Conservation (phyloP, 2,113 vertebrate genomes). For the Aphelocoma coerulescens region DNA sequence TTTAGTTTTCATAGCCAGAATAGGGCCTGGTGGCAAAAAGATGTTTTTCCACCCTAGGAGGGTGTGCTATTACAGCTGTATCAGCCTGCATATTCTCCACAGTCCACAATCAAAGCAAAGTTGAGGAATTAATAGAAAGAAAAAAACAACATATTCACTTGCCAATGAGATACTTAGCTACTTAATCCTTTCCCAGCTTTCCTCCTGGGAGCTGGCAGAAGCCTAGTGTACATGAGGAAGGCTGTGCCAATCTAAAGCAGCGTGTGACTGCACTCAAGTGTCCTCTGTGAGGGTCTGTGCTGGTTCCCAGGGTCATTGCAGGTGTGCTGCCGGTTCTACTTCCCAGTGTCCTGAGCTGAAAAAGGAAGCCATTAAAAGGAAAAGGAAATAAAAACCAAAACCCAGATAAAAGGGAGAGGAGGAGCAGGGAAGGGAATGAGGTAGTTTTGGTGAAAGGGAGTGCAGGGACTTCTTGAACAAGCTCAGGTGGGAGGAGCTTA, state of each 20-base stretch:
- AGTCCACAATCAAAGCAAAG: neutral
- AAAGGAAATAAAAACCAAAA: neutral
- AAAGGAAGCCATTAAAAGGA: neutral
- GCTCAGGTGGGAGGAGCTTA: neutral
- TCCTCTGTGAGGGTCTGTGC: neutral
- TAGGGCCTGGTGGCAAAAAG: constrained; percentile 1
- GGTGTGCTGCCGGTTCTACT: neutral
- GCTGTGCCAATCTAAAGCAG: neutral
- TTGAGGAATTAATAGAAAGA: constrained; percentile 13
- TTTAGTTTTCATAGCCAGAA: constrained; percentile 31
- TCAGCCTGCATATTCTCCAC: neutral
- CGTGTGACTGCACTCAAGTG: neutral
- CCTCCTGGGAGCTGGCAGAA: neutral
- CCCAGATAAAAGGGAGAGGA: neutral
- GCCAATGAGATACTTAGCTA: neutral
- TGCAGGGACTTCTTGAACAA: neutral
- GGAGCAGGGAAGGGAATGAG: neutral
- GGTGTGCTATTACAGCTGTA: neutral
- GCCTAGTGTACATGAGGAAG: neutral
- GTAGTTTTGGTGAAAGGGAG: neutral
- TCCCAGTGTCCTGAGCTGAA: neutral
- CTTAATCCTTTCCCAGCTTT: constrained; percentile 7
- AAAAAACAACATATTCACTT: neutral
- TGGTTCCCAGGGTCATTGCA: neutral
- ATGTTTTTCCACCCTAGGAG: constrained; percentile 17